Evolutionary conservation across 2,113 vertebrate species (phyloP), one percentile per base, ranked within the genome.

Genomic region (Sturnira hondurensis): DNA sequence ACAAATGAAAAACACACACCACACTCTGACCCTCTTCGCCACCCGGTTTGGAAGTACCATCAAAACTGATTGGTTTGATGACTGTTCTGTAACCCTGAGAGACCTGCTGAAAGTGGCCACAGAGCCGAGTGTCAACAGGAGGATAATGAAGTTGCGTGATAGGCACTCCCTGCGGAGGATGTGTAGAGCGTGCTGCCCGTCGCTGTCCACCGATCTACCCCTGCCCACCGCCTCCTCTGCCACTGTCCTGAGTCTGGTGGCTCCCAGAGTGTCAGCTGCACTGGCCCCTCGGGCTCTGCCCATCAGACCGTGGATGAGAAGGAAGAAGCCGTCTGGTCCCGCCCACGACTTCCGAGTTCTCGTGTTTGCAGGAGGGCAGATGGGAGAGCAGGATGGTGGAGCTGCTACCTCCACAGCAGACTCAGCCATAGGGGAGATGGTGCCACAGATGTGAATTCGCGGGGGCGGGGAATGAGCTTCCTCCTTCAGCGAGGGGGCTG

Each of bases 81-180:
- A 78, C n/a, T 73, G 50, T 84, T 87, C 19, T 50, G 26, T 78
- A 78, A 91, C 45, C 61, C 87, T 71, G 90, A 83, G 90, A 83
- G 38, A 68, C 73, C 63, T 71, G n/a, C 63, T 41, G 13, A 41
- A 81, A 43, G 16, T 87, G 68, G 82, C 38, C 56, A 41, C 24
- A 63, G 61, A 89, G 33, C 45, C 38, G 84, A 33, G 70, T 22
- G 41, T 54, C 15, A 56, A 63, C 31, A 56, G 41, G 20, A 47
- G 31, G 52, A 4, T 93, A 96, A 96, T 98, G 97, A 96, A 88
- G 82, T 81, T 70, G n/a, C 43, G 58, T 71, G 70, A 91, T 33
- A 38, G 91, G 61, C 94, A n/a, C 89, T 97, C 85, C 87, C 36
- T 92, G 41, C 0, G 38, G 50, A 76, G 38, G 65, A 50, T 68